Conservation (phyloP, 2,888 invertebrate species). For the Hybos culiciformis region DNA sequence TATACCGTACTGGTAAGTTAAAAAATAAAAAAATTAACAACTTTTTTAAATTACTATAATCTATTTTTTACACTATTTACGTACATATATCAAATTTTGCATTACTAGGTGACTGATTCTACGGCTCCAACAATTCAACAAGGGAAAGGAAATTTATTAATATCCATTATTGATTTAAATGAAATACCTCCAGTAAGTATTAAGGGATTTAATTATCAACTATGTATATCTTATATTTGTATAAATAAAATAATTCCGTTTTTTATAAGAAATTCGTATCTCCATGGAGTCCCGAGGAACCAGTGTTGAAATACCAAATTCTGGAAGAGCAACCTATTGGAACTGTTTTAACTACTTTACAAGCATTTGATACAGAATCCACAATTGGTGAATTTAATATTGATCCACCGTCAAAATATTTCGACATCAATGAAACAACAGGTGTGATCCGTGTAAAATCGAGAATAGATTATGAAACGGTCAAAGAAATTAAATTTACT, state of each 20-base stretch:
- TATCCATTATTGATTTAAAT: slow-evolving; percentile 57
- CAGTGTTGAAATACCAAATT: slow-evolving; percentile 49
- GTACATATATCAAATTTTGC: too few species aligned
- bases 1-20: slow-evolving; percentile 65
- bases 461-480: slow-evolving; percentile 71
- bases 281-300: slow-evolving; percentile 57
- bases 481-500: slow-evolving; percentile 61
- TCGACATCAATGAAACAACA: slow-evolving; percentile 65
- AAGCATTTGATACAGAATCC: slow-evolving; percentile 70
- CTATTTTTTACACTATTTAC: too few species aligned
- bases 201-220: too few species aligned
- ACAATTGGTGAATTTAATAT: slow-evolving; percentile 57
- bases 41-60: too few species aligned
- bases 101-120: slow-evolving; percentile 62
- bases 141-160: slow-evolving; percentile 51
- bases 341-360: slow-evolving; percentile 59
- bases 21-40: too few species aligned
- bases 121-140: slow-evolving; percentile 65
- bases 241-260: slow-evolving; percentile 1
- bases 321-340: slow-evolving; percentile 74
- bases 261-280: slow-evolving; percentile 47
- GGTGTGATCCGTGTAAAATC: slow-evolving; percentile 61
- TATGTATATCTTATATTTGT: neutral
- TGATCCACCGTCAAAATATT: slow-evolving; percentile 58
- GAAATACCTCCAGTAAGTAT: slow-evolving; percentile 45